phyloP scores from a whole-genome alignment of 2,113 vertebrate species.

The Lates calcarifer region DNA sequence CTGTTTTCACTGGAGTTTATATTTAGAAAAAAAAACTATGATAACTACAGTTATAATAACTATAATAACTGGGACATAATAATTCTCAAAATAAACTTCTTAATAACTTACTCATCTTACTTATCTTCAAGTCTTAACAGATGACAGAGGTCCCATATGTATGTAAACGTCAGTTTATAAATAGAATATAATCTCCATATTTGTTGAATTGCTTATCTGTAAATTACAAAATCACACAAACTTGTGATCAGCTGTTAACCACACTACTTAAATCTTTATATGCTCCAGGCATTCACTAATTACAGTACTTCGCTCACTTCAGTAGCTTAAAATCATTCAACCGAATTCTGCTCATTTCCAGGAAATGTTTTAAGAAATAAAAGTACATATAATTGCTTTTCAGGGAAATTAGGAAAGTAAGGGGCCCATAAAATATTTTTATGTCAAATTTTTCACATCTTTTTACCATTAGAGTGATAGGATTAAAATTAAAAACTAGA shows the following conservation, averaged over 20 bases:
- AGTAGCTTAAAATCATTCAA: conserved; percentile 3
- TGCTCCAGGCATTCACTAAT: neutral
- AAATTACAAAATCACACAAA: neutral
- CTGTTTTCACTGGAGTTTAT: conserved; percentile 15
- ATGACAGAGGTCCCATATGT: no score
- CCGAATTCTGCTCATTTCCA: neutral
- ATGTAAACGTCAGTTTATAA: neutral
- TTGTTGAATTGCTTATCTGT: neutral
- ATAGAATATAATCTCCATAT: neutral
- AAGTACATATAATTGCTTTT: conserved; percentile 8
- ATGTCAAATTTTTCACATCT: conserved; percentile 15
- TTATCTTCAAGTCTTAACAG: neutral
- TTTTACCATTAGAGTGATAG: neutral
- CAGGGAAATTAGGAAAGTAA: neutral
- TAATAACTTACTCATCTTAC: neutral
- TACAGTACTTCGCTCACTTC: neutral
- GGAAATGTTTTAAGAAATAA: neutral
- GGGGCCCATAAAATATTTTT: conserved; percentile 3
- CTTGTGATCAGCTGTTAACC: neutral
- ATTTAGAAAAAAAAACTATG: no score
- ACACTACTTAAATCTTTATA: neutral
- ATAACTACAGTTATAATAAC: no score
- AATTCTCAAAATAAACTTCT: neutral
- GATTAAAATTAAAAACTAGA: conserved; percentile 10
- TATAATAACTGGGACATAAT: neutral